Evolutionary conservation across 2,797 vertebrate species (phyloP).

Genomic region (Columba guinea): DNA sequence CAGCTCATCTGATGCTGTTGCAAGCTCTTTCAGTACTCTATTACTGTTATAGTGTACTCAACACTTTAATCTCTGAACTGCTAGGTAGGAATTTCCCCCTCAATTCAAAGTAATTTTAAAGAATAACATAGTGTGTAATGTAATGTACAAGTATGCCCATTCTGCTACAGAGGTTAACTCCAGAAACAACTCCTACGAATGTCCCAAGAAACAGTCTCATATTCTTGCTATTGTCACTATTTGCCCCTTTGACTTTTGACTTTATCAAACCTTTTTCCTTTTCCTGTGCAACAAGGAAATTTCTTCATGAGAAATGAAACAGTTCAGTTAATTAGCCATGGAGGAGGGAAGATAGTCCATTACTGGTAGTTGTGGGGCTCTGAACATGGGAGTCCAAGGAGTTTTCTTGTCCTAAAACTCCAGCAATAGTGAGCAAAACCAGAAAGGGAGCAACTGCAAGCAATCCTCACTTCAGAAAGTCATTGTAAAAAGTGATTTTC

Average conservation of each 20-base stretch:
- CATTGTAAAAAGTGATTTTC: not conserved
- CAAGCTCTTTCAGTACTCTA: not conserved
- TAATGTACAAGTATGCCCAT: not conserved
- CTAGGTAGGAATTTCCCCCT: not conserved
- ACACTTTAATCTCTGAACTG: not conserved
- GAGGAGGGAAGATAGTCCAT: not conserved
- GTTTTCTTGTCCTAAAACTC: not conserved
- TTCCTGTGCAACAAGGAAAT: not conserved
- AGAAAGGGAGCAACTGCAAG: not conserved
- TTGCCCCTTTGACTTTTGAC: not conserved
- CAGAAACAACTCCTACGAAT: not conserved
- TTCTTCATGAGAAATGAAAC: not conserved
- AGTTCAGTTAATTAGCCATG: not conserved
- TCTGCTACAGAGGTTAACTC: not conserved
- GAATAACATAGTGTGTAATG: not conserved
- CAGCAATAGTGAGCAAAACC: not conserved
- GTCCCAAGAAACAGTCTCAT: not conserved
- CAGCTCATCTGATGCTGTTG: not conserved
- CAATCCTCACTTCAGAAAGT: not conserved
- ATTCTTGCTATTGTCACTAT: not conserved
- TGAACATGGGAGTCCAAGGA: not conserved
- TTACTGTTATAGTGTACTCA: not conserved
- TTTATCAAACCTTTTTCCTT: not conserved
- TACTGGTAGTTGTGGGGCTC: not conserved
- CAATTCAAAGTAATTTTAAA: not conserved